Evolutionary conservation across 1,140 invertebrate genomes (phyloP).

Genomic region (Polyergus mexicanus): DNA sequence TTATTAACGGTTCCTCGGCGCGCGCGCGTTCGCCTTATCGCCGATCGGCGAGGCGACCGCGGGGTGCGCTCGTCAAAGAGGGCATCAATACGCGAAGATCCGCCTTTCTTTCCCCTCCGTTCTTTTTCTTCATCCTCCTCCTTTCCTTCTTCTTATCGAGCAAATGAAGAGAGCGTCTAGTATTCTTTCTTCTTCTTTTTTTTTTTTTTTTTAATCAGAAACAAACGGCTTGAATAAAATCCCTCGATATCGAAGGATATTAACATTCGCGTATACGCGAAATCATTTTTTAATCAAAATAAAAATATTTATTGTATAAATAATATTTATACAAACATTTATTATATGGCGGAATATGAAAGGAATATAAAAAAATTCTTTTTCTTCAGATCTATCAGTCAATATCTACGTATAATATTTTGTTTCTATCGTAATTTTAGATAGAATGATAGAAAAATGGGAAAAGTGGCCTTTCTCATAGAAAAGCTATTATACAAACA

Average conservation of each 20-base stretch:
- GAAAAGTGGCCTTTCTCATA: too few relatives aligned
- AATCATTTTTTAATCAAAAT: not conserved
- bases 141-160: not conserved
- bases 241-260: not conserved
- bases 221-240: constrained; percentile 23
- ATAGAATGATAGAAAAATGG: too few relatives aligned
- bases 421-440: too few relatives aligned
- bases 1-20: constrained; percentile 79
- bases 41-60: constrained; percentile 74
- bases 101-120: constrained; percentile 60
- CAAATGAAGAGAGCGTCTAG: not conserved
- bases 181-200: not conserved
- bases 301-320: not conserved
- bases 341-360: not conserved
- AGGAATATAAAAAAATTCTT: not conserved
- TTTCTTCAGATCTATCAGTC: not conserved
- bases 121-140: constrained; percentile 36
- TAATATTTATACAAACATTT: not conserved
- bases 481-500: too few relatives aligned
- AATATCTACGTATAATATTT: not conserved
- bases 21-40: constrained; percentile 77
- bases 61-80: constrained; percentile 70
- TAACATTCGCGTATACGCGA: not conserved
- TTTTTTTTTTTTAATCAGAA: not conserved
- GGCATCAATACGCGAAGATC: constrained; percentile 71